phyloP scores from a whole-genome alignment of 2,888 invertebrate genomes.

The Isotomurus palustris region DNA sequence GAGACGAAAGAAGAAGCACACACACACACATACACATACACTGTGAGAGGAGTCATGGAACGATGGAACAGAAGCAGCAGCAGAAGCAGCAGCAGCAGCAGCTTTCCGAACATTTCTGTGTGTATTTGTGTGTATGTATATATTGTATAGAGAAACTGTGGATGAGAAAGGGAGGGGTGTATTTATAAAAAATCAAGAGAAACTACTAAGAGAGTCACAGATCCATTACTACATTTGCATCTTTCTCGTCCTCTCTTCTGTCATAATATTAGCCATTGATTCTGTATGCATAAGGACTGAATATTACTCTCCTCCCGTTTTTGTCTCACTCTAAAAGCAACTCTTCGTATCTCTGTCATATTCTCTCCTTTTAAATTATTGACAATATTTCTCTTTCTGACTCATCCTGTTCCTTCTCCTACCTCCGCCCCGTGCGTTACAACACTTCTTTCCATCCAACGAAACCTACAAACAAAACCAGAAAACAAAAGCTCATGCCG shows the following conservation, averaged over 20 bases:
- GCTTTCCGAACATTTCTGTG: too few species aligned
- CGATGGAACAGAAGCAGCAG: too few species aligned
- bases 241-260: constrained; percentile 34
- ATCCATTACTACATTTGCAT: constrained; percentile 46
- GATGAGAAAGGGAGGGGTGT: constrained; percentile 25
- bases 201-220: constrained; percentile 15
- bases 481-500: too few species aligned
- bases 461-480: too few species aligned
- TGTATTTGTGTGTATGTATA: too few species aligned
- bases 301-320: constrained; percentile 9
- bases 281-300: constrained; percentile 20
- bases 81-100: too few species aligned
- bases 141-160: too few species aligned
- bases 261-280: constrained; percentile 40
- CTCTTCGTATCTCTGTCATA: constrained; percentile 16
- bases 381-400: constrained; percentile 38
- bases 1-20: constrained; percentile 7
- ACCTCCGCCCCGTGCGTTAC: constrained; percentile 13
- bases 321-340: constrained; percentile 17
- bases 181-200: constrained; percentile 37
- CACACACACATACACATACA: constrained; percentile 13
- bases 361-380: constrained; percentile 39
- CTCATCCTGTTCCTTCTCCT: constrained; percentile 39
- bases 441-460: not conserved
- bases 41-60: constrained; percentile 6